These are phyloP conservation scores for Drosophila birchii DNA, from an alignment of 2,888 invertebrate species.

Conservation along the genomic window DNA sequence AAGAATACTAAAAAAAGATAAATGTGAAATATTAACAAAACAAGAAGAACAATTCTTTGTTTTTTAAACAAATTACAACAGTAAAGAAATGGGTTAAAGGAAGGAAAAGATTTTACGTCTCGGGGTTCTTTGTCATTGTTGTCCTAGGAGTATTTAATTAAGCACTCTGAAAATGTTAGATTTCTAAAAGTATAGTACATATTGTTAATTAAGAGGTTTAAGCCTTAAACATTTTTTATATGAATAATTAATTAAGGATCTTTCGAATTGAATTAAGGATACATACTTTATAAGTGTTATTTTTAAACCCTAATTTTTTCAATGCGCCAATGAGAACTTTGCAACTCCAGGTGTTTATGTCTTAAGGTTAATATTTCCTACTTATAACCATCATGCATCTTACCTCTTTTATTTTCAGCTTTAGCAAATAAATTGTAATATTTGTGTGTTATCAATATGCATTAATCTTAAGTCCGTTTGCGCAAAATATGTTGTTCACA, in stretches of 20 bases:
- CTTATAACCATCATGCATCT: neutral
- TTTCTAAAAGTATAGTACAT: neutral
- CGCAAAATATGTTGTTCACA: slow-evolving; percentile 55
- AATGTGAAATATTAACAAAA: slow-evolving; percentile 16
- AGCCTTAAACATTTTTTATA: too few species aligned
- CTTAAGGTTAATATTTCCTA: neutral
- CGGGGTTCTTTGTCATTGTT: neutral
- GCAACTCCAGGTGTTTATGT: slow-evolving; percentile 50
- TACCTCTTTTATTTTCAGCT: slow-evolving; percentile 22
- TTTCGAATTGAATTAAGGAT: neutral
- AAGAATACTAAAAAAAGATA: slow-evolving; percentile 22
- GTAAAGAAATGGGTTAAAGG: neutral
- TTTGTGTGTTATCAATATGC: slow-evolving; percentile 59
- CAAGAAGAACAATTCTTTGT: slow-evolving; percentile 24
- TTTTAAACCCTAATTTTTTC: neutral
- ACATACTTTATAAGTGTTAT: neutral
- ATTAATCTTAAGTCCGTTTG: slow-evolving; percentile 58
- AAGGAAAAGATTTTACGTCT: neutral
- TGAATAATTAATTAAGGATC: neutral
- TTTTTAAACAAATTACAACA: slow-evolving; percentile 3
- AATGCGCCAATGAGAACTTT: slow-evolving; percentile 63
- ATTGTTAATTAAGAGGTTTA: neutral
- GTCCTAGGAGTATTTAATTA: too few species aligned
- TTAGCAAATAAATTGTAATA: slow-evolving; percentile 51
- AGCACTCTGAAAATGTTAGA: too few species aligned